Evolutionary conservation across 2,113 vertebrate species (phyloP).

Genomic region (Gallinago paraguaiae): DNA sequence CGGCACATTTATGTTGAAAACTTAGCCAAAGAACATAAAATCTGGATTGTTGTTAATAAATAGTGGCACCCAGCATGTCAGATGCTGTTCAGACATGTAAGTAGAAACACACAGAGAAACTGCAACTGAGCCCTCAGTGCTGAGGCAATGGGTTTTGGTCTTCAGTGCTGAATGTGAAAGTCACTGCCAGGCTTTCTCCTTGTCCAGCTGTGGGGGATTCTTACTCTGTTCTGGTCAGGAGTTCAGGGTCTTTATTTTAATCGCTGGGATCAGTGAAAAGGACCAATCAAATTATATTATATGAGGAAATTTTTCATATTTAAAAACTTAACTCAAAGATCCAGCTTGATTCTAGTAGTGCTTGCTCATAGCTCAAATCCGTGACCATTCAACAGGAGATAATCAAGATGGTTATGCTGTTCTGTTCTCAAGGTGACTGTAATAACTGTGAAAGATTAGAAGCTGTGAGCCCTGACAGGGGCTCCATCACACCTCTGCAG

Average conservation of each 20-base stretch:
- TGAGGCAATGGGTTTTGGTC: neutral
- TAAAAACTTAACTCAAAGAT: neutral
- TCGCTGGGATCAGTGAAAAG: neutral
- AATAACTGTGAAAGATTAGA: neutral
- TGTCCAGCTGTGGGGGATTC: neutral
- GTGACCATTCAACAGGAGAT: neutral
- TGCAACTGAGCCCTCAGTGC: neutral
- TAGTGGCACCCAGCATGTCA: neutral
- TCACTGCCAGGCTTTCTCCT: neutral
- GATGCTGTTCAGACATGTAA: accelerated
- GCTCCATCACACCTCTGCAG: neutral
- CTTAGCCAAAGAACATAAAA: neutral
- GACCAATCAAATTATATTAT: neutral
- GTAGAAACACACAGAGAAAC: neutral
- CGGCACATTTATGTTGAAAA: neutral
- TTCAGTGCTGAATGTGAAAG: neutral
- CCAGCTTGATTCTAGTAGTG: neutral
- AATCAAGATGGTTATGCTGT: neutral
- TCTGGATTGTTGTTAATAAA: neutral
- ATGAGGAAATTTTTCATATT: neutral
- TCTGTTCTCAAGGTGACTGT: neutral
- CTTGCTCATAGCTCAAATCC: neutral
- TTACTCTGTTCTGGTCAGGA: neutral
- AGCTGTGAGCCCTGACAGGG: neutral
- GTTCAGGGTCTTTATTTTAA: neutral